Conservation (phyloP, 2,797 vertebrate genomes). For the Pachyuromys duprasi region DNA sequence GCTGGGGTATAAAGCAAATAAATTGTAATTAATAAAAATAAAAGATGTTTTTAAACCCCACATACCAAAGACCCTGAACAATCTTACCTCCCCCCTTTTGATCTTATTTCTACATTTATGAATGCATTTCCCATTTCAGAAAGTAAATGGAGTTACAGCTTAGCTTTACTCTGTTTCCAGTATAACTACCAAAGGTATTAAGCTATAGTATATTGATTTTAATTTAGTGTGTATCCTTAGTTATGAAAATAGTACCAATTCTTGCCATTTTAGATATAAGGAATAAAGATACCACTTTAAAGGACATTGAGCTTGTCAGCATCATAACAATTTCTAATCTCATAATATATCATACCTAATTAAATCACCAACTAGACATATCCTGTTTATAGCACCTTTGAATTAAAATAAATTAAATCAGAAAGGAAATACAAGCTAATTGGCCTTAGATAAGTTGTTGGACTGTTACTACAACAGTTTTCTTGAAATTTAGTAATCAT, state of each 20-base stretch:
- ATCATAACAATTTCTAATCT: slow-evolving; percentile 78
- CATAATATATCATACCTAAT: slow-evolving; percentile 81
- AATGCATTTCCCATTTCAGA: slow-evolving; percentile 8
- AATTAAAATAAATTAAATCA: slow-evolving; percentile 85
- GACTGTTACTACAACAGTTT: slow-evolving; percentile 83
- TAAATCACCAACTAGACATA: slow-evolving; percentile 84
- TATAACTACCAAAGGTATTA: slow-evolving; percentile 40
- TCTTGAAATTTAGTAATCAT: slow-evolving; percentile 86
- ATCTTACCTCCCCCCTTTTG: not conserved
- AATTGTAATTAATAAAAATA: too few relatives aligned
- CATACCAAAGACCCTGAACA: slow-evolving; percentile 4
- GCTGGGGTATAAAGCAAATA: too few relatives aligned
- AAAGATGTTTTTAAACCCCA: slow-evolving; percentile 2
- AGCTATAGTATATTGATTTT: slow-evolving; percentile 33
- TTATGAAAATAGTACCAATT: slow-evolving; percentile 50
- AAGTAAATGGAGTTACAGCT: slow-evolving; percentile 58
- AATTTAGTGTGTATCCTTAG: not conserved
- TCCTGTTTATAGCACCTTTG: slow-evolving; percentile 80
- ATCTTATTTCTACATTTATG: not conserved
- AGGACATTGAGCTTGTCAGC: slow-evolving; percentile 74
- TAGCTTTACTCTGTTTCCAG: slow-evolving; percentile 15
- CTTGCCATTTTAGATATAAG: not conserved
- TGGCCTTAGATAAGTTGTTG: slow-evolving; percentile 82
- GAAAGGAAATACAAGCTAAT: slow-evolving; percentile 83
- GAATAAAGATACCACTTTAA: slow-evolving; percentile 54